Conservation (phyloP, 2,888 invertebrate species). For the Diaperis boleti region DNA sequence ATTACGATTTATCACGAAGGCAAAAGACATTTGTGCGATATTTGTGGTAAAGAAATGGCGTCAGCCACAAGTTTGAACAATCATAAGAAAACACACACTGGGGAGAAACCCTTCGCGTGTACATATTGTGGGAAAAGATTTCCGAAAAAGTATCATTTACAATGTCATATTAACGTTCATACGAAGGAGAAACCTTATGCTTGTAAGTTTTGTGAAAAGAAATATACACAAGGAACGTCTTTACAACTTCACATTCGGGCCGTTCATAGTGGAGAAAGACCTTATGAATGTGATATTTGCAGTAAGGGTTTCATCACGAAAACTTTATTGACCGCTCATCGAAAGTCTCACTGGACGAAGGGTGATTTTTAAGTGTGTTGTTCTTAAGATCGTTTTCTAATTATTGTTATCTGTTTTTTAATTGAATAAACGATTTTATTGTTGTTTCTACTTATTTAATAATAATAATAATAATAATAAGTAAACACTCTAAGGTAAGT, state of each 20-base stretch:
- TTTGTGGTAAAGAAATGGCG: conserved; percentile 60
- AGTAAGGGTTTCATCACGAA: conserved; percentile 56
- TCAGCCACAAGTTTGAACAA: conserved; percentile 56
- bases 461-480: too few relatives aligned
- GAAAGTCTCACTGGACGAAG: conserved; percentile 41
- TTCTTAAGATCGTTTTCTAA: conserved; percentile 1
- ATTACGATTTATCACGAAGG: conserved; percentile 43
- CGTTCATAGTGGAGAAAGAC: conserved; percentile 62
- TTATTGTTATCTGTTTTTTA: conserved; percentile 17
- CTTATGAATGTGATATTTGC: conserved; percentile 57
- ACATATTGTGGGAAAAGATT: conserved; percentile 54
- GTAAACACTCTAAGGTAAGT: too few relatives aligned
- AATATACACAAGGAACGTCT: conserved; percentile 65
- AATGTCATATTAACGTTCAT: conserved; percentile 57
- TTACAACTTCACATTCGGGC: conserved; percentile 58
- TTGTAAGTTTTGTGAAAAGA: conserved; percentile 65
- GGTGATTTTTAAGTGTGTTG: neutral
- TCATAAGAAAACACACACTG: conserved; percentile 55
- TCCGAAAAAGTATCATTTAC: conserved; percentile 56
- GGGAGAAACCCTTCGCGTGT: conserved; percentile 68
- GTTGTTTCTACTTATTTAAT: neutral
- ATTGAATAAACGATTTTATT: conserved; percentile 9
- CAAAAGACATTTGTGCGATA: conserved; percentile 55
- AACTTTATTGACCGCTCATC: conserved; percentile 54
- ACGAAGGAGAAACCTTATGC: conserved; percentile 56